Conservation (phyloP, 2,797 vertebrate genomes). For the Eidolon dupreanum region DNA sequence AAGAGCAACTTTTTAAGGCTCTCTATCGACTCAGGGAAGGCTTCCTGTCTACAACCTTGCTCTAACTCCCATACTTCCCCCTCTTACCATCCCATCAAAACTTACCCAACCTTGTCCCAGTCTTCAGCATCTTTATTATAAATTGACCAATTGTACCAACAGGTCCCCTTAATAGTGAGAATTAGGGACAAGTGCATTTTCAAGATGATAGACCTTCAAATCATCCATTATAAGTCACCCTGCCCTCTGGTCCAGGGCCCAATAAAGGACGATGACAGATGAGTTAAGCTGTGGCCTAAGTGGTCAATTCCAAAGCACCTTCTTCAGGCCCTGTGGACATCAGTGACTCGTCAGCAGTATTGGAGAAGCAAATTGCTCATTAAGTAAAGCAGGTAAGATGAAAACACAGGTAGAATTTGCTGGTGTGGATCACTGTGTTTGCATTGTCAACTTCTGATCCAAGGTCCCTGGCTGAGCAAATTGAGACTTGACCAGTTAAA, state of each 20-base stretch:
- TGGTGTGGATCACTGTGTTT: background rate
- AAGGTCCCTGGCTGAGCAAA: constrained; percentile 3
- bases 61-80: background rate
- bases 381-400: background rate
- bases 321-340: background rate
- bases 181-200: background rate
- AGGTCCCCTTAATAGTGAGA: background rate
- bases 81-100: background rate
- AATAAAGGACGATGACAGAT: background rate
- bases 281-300: background rate
- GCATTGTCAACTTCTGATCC: background rate
- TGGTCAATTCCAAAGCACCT: background rate
- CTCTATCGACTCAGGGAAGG: background rate
- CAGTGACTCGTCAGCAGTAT: background rate
- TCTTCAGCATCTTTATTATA: background rate
- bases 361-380: background rate
- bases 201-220: background rate
- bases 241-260: background rate
- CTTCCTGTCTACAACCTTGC: background rate
- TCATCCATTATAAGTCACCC: background rate
- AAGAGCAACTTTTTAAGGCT: background rate
- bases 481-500: background rate
- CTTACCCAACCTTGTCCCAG: background rate
- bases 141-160: background rate
- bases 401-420: background rate